Conservation (phyloP, 2,888 invertebrate genomes). For the Eucera pruinosa region DNA sequence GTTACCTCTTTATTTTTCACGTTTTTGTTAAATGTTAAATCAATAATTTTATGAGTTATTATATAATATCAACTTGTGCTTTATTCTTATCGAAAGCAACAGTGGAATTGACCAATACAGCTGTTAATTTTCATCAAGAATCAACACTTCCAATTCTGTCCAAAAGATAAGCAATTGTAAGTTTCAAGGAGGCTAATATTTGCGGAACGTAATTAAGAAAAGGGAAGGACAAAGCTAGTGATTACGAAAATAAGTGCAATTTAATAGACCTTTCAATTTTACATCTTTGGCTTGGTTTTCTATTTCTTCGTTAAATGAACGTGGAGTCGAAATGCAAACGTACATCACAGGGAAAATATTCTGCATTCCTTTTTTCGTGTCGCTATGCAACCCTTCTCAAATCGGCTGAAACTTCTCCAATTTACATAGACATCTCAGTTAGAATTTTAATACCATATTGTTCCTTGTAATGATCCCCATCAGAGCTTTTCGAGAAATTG, state of each 20-base stretch:
- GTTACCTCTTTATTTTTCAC: too few relatives aligned
- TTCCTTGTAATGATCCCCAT: constrained; percentile 2
- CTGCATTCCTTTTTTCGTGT: constrained; percentile 8
- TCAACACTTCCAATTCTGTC: constrained; percentile 23
- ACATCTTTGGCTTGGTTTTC: background rate
- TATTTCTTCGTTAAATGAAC: constrained; percentile 21
- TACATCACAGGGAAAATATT: constrained; percentile 3
- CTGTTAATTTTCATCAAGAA: constrained; percentile 18
- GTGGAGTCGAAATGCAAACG: background rate
- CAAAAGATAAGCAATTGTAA: constrained; percentile 1
- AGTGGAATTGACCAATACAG: background rate
- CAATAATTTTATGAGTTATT: too few relatives aligned
- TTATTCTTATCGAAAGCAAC: background rate
- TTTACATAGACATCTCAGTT: background rate
- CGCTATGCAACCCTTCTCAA: background rate
- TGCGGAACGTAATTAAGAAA: background rate
- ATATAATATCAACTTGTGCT: too few relatives aligned
- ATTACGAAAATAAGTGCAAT: constrained; percentile 29
- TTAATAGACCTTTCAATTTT: constrained; percentile 12
- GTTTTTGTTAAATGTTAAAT: too few relatives aligned
- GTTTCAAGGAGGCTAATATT: constrained; percentile 10
- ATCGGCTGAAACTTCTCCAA: constrained; percentile 31
- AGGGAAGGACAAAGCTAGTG: background rate
- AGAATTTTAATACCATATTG: constrained; percentile 16
- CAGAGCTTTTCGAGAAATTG: background rate